A percentile compares a stretch with the other conserved stretches of the same genome.
phyloP scores from a whole-genome alignment of 2,888 invertebrate species.

The Corbicula japonica region DNA sequence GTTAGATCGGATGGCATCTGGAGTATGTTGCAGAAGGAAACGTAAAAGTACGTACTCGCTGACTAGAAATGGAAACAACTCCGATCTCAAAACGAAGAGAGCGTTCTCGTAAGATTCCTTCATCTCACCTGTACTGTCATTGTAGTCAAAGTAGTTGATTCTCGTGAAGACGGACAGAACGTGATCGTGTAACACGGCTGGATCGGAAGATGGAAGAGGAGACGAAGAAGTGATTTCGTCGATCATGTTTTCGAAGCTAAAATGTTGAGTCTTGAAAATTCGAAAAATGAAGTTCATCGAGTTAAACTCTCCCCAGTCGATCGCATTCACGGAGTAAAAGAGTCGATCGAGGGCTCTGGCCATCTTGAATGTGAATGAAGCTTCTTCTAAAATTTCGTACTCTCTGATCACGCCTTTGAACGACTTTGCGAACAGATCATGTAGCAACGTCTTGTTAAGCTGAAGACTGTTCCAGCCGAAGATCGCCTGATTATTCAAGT shows the following conservation, averaged over 20 bases:
- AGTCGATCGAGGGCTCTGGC: slow-evolving; percentile 25
- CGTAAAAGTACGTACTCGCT: slow-evolving; percentile 12
- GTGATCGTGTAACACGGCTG: slow-evolving; percentile 30
- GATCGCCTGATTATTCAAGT: slow-evolving; percentile 17
- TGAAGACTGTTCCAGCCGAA: slow-evolving; percentile 21
- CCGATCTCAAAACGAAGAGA: slow-evolving; percentile 17
- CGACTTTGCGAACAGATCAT: slow-evolving; percentile 3
- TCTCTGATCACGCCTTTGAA: slow-evolving; percentile 27
- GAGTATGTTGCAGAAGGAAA: slow-evolving; percentile 7
- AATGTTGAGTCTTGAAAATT: slow-evolving; percentile 19
- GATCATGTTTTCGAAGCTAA: slow-evolving; percentile 19
- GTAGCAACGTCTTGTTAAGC: slow-evolving; percentile 4
- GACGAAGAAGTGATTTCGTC: background rate
- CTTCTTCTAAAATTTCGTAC: slow-evolving; percentile 15
- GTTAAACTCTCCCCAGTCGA: slow-evolving; percentile 35
- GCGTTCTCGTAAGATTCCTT: slow-evolving; percentile 23
- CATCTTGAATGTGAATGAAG: slow-evolving; percentile 23
- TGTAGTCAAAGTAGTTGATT: slow-evolving; percentile 32
- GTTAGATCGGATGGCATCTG: background rate
- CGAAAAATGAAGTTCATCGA: slow-evolving; percentile 37
- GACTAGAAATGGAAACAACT: slow-evolving; percentile 28
- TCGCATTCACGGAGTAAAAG: slow-evolving; percentile 16
- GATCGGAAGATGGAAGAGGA: slow-evolving; percentile 25
- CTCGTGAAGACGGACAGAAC: slow-evolving; percentile 14
- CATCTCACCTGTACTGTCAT: slow-evolving; percentile 21